phyloP scores from a whole-genome alignment of 2,888 invertebrate genomes.

The Lasioglossum villosulum region DNA sequence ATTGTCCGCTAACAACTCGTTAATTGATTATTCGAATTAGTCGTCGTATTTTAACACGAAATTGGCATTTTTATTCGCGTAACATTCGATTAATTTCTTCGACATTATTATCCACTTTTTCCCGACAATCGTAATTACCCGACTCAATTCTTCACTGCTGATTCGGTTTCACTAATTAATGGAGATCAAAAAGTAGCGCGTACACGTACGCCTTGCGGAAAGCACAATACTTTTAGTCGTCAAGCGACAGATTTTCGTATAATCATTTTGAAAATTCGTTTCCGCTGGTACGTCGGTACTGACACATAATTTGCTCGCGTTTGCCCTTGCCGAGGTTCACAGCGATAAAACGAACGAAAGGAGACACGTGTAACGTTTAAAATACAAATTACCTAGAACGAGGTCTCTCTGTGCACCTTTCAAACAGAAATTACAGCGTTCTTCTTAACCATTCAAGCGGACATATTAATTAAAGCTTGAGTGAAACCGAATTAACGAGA shows the following conservation, averaged over 20 bases:
- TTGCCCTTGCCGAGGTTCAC: no score
- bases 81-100: neutral
- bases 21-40: conserved; percentile 10
- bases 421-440: conserved; percentile 15
- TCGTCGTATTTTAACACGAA: neutral
- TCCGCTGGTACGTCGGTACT: no score
- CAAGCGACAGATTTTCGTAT: neutral
- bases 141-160: neutral
- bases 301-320: neutral
- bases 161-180: conserved; percentile 23
- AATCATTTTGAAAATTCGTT: conserved; percentile 17
- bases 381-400: conserved; percentile 24
- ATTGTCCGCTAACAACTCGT: neutral
- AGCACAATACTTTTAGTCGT: neutral
- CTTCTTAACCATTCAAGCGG: conserved; percentile 6
- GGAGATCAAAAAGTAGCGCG: neutral
- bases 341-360: neutral
- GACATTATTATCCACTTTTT: neutral
- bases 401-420: neutral
- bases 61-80: no score
- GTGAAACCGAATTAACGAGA: conserved; percentile 5
- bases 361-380: neutral
- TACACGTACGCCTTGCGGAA: neutral
- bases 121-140: neutral
- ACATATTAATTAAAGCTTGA: conserved; percentile 34